phyloP scores from a whole-genome alignment of 2,113 vertebrate genomes.

The Poeciliopsis occidentalis region DNA sequence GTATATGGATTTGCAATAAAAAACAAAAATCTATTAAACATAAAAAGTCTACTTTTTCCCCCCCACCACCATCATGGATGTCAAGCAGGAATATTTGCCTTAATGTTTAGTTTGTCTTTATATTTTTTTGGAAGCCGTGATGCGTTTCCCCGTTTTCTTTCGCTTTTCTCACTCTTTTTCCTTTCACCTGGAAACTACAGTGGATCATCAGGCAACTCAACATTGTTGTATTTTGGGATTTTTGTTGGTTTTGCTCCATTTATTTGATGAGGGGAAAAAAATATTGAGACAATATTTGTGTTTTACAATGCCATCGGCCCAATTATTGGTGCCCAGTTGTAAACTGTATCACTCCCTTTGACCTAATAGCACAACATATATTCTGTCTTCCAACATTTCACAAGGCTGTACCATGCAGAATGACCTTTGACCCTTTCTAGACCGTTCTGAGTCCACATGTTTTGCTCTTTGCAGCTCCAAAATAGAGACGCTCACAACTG shows the following conservation, averaged over 20 bases:
- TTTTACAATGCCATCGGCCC: too few species aligned
- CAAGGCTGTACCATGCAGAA: too few species aligned
- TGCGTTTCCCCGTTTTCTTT: constrained; percentile 32
- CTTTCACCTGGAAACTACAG: constrained; percentile 61
- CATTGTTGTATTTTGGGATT: too few species aligned
- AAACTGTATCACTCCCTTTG: background rate
- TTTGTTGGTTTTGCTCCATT: background rate
- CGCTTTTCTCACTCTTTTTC: constrained; percentile 40
- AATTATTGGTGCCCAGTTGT: background rate
- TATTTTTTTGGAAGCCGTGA: constrained; percentile 63
- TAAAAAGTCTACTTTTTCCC: constrained; percentile 2
- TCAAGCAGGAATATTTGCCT: background rate
- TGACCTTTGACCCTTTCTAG: too few species aligned
- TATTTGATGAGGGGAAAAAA: background rate
- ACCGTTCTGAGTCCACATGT: too few species aligned
- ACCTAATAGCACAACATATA: background rate
- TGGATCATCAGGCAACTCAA: constrained; percentile 18
- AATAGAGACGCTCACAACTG: too few species aligned
- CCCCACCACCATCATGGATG: background rate
- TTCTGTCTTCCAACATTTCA: background rate
- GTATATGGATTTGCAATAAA: too few species aligned
- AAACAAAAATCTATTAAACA: constrained; percentile 37
- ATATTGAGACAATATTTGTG: too few species aligned
- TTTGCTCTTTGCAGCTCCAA: too few species aligned
- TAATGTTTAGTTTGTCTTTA: constrained; percentile 19